Conservation (phyloP, 2,113 vertebrate species). For the Hydrochoerus hydrochaeris region DNA sequence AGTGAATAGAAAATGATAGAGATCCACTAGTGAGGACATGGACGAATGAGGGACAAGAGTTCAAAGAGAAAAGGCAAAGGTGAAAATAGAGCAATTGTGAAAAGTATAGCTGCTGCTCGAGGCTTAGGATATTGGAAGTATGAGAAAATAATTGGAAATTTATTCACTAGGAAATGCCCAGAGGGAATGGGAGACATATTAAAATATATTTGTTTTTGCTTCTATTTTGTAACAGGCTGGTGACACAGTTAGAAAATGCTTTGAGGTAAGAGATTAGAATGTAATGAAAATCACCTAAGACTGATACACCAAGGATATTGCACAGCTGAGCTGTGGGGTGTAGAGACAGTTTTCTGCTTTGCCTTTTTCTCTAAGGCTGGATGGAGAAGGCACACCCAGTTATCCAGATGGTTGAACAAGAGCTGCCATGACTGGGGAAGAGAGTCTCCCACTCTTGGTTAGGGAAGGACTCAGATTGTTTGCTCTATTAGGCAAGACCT, state of each 20-base stretch:
- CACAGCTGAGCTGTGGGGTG: not conserved
- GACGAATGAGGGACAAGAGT: not conserved
- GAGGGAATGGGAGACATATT: constrained; percentile 35
- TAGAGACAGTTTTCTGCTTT: not conserved
- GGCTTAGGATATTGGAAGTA: not conserved
- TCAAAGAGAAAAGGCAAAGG: not conserved
- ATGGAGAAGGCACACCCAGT: not conserved
- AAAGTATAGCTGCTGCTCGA: not conserved
- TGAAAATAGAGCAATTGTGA: not conserved
- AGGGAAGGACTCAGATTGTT: not conserved
- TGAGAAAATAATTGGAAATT: constrained; percentile 47
- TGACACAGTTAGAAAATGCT: constrained; percentile 70
- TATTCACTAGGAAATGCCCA: constrained; percentile 46
- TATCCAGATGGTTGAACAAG: not conserved
- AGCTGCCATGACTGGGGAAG: not conserved
- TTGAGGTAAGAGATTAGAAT: constrained; percentile 55
- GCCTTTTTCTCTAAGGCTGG: not conserved
- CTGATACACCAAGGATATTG: constrained; percentile 6
- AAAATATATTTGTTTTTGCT: constrained; percentile 66
- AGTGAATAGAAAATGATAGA: not conserved
- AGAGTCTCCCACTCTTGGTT: not conserved
- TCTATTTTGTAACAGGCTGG: constrained; percentile 51
- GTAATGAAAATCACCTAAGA: constrained; percentile 66
- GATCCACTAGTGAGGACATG: not conserved
- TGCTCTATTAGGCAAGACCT: not conserved